Conservation (phyloP, 1,140 invertebrate genomes). For the Ostrea edulis region DNA sequence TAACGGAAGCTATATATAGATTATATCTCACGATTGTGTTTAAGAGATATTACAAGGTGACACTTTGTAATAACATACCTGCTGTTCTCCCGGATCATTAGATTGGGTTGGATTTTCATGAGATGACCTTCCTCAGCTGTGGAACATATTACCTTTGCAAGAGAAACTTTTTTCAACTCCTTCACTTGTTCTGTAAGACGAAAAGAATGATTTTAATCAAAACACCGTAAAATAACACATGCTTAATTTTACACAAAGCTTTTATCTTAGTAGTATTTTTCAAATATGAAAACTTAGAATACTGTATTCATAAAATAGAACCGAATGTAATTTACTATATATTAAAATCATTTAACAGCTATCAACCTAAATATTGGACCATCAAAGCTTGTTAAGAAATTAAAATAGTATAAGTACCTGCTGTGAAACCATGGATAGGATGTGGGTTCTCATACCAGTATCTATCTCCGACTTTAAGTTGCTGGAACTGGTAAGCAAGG, state of each 20-base stretch:
- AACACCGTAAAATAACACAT: too few species aligned
- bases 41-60: too few species aligned
- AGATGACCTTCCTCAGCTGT: not conserved
- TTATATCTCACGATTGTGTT: too few species aligned
- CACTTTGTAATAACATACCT: not conserved
- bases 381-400: too few species aligned
- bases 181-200: constrained; percentile 3
- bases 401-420: not conserved
- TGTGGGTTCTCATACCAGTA: constrained; percentile 42
- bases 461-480: constrained; percentile 39
- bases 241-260: too few species aligned
- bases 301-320: too few species aligned
- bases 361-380: too few species aligned
- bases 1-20: too few species aligned
- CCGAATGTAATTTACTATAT: too few species aligned
- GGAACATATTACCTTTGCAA: constrained; percentile 10
- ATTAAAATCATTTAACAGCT: too few species aligned
- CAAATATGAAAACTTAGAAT: too few species aligned
- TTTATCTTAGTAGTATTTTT: too few species aligned
- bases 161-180: constrained; percentile 6
- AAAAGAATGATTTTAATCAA: not conserved
- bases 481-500: constrained; percentile 41
- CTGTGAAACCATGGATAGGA: constrained; percentile 71
- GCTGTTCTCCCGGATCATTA: not conserved
- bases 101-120: not conserved